Evolutionary conservation across 2,888 invertebrate species (phyloP).

Genomic region (Rhaphigaster nebulosa): DNA sequence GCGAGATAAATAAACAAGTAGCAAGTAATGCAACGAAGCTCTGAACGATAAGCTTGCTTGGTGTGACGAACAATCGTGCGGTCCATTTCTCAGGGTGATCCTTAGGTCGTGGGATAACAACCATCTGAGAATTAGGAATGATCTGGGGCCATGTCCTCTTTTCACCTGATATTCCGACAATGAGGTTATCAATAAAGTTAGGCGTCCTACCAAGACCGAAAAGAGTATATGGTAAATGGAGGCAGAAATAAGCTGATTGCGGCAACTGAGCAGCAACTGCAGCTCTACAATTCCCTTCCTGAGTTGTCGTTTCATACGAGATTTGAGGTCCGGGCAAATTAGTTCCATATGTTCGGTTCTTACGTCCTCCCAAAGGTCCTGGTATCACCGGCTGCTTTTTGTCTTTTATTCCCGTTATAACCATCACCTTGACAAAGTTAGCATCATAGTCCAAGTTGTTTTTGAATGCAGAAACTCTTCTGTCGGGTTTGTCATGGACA

Average conservation of each 20-base stretch:
- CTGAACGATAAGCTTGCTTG: slow-evolving; percentile 92
- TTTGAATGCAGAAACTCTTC: slow-evolving; percentile 81
- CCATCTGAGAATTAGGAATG: slow-evolving; percentile 98
- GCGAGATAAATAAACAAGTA: slow-evolving; percentile 85
- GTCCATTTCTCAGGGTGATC: slow-evolving; percentile 86
- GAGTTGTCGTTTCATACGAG: slow-evolving; percentile 88
- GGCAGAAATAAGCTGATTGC: slow-evolving; percentile 90
- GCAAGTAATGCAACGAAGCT: slow-evolving; percentile 90
- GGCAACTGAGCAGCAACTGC: slow-evolving; percentile 90
- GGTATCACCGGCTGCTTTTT: slow-evolving; percentile 75
- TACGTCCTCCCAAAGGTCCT: slow-evolving; percentile 81
- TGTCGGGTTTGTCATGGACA: slow-evolving; percentile 70
- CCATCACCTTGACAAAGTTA: slow-evolving; percentile 95
- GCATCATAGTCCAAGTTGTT: slow-evolving; percentile 94
- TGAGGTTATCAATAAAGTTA: slow-evolving; percentile 93
- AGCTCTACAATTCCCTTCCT: slow-evolving; percentile 84
- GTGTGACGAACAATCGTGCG: slow-evolving; percentile 93
- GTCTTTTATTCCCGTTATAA: slow-evolving; percentile 86
- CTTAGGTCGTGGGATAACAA: slow-evolving; percentile 90
- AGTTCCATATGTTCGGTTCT: slow-evolving; percentile 86
- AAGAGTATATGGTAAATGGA: slow-evolving; percentile 95
- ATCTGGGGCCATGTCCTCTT: slow-evolving; percentile 89
- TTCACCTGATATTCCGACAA: slow-evolving; percentile 75
- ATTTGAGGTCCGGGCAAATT: slow-evolving; percentile 93
- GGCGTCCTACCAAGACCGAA: slow-evolving; percentile 98